A percentile compares a stretch with the other conserved stretches of the same genome.
These are phyloP conservation scores for Anableps anableps DNA, from an alignment of 2,797 vertebrate genomes.

Conservation along the genomic window DNA sequence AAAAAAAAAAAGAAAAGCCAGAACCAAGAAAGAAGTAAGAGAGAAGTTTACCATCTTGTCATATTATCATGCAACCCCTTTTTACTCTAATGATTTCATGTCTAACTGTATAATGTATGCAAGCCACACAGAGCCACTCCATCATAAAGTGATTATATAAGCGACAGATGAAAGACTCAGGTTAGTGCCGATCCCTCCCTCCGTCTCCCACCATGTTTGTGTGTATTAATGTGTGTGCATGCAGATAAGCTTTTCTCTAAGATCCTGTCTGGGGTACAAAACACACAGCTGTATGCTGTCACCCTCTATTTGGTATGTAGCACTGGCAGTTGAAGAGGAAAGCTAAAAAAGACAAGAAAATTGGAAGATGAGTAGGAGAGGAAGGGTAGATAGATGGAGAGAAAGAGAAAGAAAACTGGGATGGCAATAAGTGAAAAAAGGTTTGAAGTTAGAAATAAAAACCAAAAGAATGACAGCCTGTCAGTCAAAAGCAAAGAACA, in stretches of 20 bases:
- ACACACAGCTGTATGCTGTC: slow-evolving; percentile 71
- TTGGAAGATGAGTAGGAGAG: background rate
- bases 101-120: slow-evolving; percentile 36
- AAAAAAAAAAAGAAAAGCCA: slow-evolving; percentile 16
- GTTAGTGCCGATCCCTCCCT: slow-evolving; percentile 48
- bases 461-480: slow-evolving; percentile 15
- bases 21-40: background rate
- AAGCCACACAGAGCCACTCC: slow-evolving; percentile 23
- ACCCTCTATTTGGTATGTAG: slow-evolving; percentile 64
- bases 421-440: slow-evolving; percentile 13
- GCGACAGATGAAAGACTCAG: slow-evolving; percentile 63
- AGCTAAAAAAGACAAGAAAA: slow-evolving; percentile 13
- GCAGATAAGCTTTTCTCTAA: slow-evolving; percentile 55
- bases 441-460: slow-evolving; percentile 13
- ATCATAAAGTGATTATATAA: slow-evolving; percentile 64
- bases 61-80: background rate
- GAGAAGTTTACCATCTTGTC: slow-evolving; percentile 5
- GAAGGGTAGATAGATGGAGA: background rate
- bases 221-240: slow-evolving; percentile 16
- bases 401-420: slow-evolving; percentile 10
- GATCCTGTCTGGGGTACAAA: slow-evolving; percentile 66
- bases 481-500: slow-evolving; percentile 27
- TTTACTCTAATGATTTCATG: slow-evolving; percentile 18
- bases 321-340: slow-evolving; percentile 21
- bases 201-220: slow-evolving; percentile 14